phyloP scores from a whole-genome alignment of 2,113 vertebrate genomes.

The Ophthalmolycus amberensis region DNA sequence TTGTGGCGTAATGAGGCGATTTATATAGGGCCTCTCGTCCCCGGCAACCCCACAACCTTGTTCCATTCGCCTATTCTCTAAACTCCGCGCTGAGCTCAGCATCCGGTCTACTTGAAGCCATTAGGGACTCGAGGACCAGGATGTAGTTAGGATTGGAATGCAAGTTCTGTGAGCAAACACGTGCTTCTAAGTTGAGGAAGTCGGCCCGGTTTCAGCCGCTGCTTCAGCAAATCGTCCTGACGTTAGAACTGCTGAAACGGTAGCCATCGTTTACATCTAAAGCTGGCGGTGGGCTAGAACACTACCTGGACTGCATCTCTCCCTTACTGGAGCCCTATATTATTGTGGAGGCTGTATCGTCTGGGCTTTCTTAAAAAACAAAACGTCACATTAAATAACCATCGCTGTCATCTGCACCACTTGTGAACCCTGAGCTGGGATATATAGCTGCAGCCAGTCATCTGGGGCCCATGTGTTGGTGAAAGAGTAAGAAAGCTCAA shows the following conservation, averaged over 20 bases:
- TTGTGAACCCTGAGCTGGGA: conserved; percentile 35
- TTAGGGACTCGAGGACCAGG: conserved; percentile 65
- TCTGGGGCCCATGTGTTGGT: conserved; percentile 71
- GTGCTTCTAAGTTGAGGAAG: conserved; percentile 32
- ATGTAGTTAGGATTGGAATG: conserved; percentile 74
- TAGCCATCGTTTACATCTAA: conserved; percentile 20
- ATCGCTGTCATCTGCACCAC: conserved; percentile 38
- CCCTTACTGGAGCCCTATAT: not conserved
- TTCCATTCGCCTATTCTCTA: conserved; percentile 50
- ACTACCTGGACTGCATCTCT: not conserved
- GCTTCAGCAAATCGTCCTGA: conserved; percentile 11
- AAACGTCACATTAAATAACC: conserved; percentile 44
- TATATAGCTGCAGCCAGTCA: conserved; percentile 41
- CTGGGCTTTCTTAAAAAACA: not conserved
- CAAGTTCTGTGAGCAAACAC: conserved; percentile 37
- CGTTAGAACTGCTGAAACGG: not conserved
- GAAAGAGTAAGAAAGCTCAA: conserved; percentile 12
- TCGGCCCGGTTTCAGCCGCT: conserved; percentile 22
- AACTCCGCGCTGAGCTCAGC: conserved; percentile 62
- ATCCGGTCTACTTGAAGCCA: conserved; percentile 63
- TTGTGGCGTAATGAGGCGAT: conserved; percentile 72
- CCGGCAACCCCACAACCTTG: conserved; percentile 59
- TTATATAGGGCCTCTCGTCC: conserved; percentile 75
- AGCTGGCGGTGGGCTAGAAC: not conserved
- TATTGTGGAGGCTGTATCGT: not conserved